Percentiles rank a stretch among this genome's conserved stretches.
Evolutionary conservation across 1,140 invertebrate genomes (phyloP).

Genomic region (Polypedilum pembai): DNA sequence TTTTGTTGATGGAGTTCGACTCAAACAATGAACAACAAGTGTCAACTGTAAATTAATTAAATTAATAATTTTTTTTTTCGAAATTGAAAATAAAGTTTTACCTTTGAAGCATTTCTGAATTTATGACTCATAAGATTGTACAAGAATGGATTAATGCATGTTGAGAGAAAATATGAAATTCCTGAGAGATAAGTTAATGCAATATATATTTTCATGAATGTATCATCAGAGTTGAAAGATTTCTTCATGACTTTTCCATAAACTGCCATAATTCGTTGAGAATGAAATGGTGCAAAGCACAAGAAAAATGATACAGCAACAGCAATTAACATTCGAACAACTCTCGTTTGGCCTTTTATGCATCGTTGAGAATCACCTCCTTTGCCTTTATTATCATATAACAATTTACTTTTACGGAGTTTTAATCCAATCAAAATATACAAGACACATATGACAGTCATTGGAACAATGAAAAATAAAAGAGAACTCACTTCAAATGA

Average conservation of each 20-base stretch:
- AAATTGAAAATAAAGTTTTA: slow-evolving; percentile 39
- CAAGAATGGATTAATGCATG: slow-evolving; percentile 72
- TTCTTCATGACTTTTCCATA: slow-evolving; percentile 49
- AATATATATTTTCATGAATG: slow-evolving; percentile 49
- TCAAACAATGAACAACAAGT: slow-evolving; percentile 36
- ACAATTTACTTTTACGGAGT: slow-evolving; percentile 48
- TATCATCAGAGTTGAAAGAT: slow-evolving; percentile 36
- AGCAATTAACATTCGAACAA: slow-evolving; percentile 66
- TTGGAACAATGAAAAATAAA: slow-evolving; percentile 76
- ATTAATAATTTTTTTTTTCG: background rate
- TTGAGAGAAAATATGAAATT: slow-evolving; percentile 64
- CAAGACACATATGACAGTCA: slow-evolving; percentile 75
- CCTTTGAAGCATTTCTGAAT: slow-evolving; percentile 76
- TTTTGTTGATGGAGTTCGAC: slow-evolving; percentile 35
- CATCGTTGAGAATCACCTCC: slow-evolving; percentile 40
- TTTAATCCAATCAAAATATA: slow-evolving; percentile 77
- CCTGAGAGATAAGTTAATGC: slow-evolving; percentile 61
- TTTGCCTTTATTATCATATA: slow-evolving; percentile 39
- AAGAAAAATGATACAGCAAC: slow-evolving; percentile 91
- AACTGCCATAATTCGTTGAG: slow-evolving; percentile 70
- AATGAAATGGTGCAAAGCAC: slow-evolving; percentile 92
- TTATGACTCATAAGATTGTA: slow-evolving; percentile 85
- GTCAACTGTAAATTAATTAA: slow-evolving; percentile 34
- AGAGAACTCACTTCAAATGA: slow-evolving; percentile 77
- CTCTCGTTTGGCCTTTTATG: slow-evolving; percentile 50